These are phyloP conservation scores for Unio delphinus DNA, from an alignment of 2,888 invertebrate genomes.

Conservation along the genomic window DNA sequence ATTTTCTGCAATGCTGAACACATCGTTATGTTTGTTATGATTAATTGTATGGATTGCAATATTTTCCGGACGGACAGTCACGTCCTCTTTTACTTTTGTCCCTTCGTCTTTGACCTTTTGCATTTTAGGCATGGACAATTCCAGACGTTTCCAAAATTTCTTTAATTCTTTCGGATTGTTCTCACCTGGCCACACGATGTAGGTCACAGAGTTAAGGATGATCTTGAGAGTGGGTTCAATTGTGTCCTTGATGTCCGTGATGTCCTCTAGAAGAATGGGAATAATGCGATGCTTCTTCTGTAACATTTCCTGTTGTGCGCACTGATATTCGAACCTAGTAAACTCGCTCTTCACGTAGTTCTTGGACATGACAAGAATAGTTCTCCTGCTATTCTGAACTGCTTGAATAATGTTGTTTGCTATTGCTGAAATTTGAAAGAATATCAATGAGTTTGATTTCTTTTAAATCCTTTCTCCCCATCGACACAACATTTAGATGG, in stretches of 20 bases:
- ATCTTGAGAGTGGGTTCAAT: conserved; percentile 46
- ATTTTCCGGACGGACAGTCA: no score
- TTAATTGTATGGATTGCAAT: no score
- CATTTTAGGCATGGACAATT: conserved; percentile 32
- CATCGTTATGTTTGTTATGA: no score
- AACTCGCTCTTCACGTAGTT: conserved; percentile 51
- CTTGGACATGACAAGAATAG: conserved; percentile 47
- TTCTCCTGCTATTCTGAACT: conserved; percentile 47
- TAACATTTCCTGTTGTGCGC: conserved; percentile 57
- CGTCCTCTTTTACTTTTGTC: no score
- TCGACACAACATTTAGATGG: no score
- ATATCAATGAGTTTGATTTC: no score
- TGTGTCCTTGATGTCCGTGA: conserved; percentile 22
- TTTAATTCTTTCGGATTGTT: conserved; percentile 13
- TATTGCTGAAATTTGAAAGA: conserved; percentile 39
- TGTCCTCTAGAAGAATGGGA: conserved; percentile 51
- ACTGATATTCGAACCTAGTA: conserved; percentile 54
- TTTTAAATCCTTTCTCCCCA: no score
- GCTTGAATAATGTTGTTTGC: conserved; percentile 53
- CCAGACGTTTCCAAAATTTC: conserved; percentile 32
- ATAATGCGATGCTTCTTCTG: conserved; percentile 52
- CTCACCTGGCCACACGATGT: conserved; percentile 29
- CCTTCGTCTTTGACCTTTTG: conserved; percentile 7
- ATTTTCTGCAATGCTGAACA: no score
- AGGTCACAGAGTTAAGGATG: conserved; percentile 44